These are phyloP conservation scores for Nemurella pictetii DNA, from an alignment of 2,888 invertebrate genomes.

Conservation along the genomic window DNA sequence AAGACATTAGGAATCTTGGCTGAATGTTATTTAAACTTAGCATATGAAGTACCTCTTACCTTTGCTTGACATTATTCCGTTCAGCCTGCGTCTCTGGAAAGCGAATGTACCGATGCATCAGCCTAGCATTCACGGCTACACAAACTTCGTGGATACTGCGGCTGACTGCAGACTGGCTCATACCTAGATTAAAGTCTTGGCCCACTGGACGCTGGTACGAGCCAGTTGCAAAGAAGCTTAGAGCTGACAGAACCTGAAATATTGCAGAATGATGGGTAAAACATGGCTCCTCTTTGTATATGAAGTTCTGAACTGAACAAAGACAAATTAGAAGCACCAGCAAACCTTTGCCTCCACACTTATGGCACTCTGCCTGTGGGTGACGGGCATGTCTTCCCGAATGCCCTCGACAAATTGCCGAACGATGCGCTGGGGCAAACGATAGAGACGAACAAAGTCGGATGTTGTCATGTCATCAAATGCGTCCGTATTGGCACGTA, in stretches of 20 bases:
- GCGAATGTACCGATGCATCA: slow-evolving; percentile 32
- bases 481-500: too few relatives aligned
- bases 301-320: too few relatives aligned
- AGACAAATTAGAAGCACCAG: too few relatives aligned
- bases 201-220: slow-evolving; percentile 32
- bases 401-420: too few relatives aligned
- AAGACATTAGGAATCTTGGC: not conserved
- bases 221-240: slow-evolving; percentile 34
- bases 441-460: too few relatives aligned
- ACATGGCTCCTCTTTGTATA: too few relatives aligned
- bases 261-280: not conserved
- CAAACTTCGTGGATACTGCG: slow-evolving; percentile 20
- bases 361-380: too few relatives aligned
- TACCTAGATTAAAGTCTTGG: slow-evolving; percentile 26
- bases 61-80: not conserved
- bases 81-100: slow-evolving; percentile 36
- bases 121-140: slow-evolving; percentile 18
- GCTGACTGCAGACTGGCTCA: slow-evolving; percentile 23
- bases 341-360: too few relatives aligned
- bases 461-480: too few relatives aligned
- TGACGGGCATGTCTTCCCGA: too few relatives aligned
- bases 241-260: slow-evolving; percentile 32
- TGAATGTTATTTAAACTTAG: not conserved
- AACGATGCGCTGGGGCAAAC: too few relatives aligned
- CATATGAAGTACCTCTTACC: slow-evolving; percentile 1